Evolutionary conservation across 2,113 vertebrate species (phyloP), one percentile per base, ranked within the genome.

Genomic region (Equus przewalskii): DNA sequence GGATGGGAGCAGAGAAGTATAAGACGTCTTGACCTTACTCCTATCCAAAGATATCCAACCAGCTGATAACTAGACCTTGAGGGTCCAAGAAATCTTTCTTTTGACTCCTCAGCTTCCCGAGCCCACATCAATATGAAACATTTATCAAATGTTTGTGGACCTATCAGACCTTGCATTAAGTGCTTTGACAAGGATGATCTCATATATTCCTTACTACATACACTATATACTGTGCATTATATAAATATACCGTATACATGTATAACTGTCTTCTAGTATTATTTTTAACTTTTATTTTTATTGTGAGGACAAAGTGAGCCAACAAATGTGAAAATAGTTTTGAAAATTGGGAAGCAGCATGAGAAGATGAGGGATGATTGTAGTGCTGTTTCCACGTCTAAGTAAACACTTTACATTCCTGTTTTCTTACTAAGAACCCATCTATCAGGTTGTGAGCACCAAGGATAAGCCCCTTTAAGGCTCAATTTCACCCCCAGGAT

Each of bases 191-290:
- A 49, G 7, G 22, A 28, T 1, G 26, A 56, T 7, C 33, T 26
- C 54, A n/a, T 41, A n/a, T 1, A 30, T 13, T 49, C 8, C 60
- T 89, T 8, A 24, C 58, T 81, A 4, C 3, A 16, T 24, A 62
- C 10, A 15, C 3, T n/a, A 11, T 13, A 18, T 10, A 60, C 19
- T 44, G n/a, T 44, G 1, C 3, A 1, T 16, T 67, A 33, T 2
- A 3, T 33, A 65, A 54, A 54, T 54, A 54, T 79, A 1, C 22
- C 19, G 22, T 6, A 4, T 28, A 28, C 75, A 56, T 21, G 0
- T 16, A 9, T 12, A 67, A 69, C 11, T 72, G 36, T 11, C 51
- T 26, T 78, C 21, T 9, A 13, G 9, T 15, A 84, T 28, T 73
- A 64, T 28, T 26, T 56, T n/a, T 90, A 58, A 72, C 36, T 60